phyloP scores from a whole-genome alignment of 2,888 invertebrate genomes.

The Pheosia gnoma region DNA sequence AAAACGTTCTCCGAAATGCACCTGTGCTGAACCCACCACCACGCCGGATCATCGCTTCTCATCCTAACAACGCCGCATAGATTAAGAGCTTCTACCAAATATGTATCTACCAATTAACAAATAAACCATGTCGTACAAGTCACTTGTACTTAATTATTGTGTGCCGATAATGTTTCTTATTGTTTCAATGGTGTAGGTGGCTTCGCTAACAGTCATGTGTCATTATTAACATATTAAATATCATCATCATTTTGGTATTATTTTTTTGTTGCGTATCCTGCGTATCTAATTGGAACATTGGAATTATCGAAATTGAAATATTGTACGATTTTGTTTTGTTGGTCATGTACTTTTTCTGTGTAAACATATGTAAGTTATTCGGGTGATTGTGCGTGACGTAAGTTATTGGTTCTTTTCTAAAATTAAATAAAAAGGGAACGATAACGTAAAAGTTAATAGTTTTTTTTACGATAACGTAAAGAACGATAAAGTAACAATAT shows the following conservation, averaged over 20 bases:
- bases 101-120: slow-evolving; percentile 31
- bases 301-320: neutral
- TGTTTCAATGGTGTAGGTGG: slow-evolving; percentile 49
- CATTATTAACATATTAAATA: slow-evolving; percentile 59
- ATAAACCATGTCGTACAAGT: slow-evolving; percentile 37
- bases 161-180: slow-evolving; percentile 46
- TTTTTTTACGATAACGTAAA: too few relatives aligned
- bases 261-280: slow-evolving; percentile 55
- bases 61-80: slow-evolving; percentile 51
- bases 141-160: slow-evolving; percentile 33
- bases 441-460: too few relatives aligned
- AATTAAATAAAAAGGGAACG: neutral
- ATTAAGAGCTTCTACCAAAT: slow-evolving; percentile 49
- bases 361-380: neutral
- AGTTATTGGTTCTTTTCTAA: neutral
- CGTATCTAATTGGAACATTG: slow-evolving; percentile 11
- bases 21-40: slow-evolving; percentile 74
- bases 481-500: too few relatives aligned
- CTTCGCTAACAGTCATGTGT: slow-evolving; percentile 56
- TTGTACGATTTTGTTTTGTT: slow-evolving; percentile 1
- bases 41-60: slow-evolving; percentile 53
- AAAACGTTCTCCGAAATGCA: slow-evolving; percentile 89
- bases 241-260: slow-evolving; percentile 47
- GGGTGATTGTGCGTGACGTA: neutral
- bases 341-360: neutral